Conservation (phyloP, 2,797 vertebrate species). For the Hozukius guyotensis region DNA sequence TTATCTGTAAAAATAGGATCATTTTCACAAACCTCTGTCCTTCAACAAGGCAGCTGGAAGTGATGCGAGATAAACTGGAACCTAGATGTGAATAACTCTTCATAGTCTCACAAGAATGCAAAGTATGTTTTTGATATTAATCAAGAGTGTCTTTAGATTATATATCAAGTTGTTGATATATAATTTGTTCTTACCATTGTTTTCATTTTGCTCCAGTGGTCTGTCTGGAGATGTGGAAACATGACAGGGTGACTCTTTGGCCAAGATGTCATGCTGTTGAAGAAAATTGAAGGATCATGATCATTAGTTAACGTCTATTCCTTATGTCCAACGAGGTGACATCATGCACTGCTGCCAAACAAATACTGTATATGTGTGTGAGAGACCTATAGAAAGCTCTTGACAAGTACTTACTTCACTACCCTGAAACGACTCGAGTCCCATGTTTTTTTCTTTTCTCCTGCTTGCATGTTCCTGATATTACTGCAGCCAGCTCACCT, state of each 20-base stretch:
- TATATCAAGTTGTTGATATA: neutral
- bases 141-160: neutral
- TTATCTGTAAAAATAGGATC: neutral
- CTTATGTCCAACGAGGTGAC: neutral
- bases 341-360: neutral
- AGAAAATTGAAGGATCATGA: constrained; percentile 33
- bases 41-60: constrained; percentile 56
- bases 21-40: constrained; percentile 60
- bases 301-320: neutral
- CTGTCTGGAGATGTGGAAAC: constrained; percentile 67
- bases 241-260: constrained; percentile 62
- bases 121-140: neutral
- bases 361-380: constrained; percentile 9
- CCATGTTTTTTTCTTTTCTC: constrained; percentile 43
- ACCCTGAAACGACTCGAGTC: constrained; percentile 51
- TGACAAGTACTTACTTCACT: constrained; percentile 53
- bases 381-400: neutral
- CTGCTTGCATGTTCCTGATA: constrained; percentile 52
- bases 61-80: constrained; percentile 50
- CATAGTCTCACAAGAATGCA: neutral
- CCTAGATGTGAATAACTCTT: constrained; percentile 48
- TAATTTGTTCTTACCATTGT: constrained; percentile 48
- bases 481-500: constrained; percentile 5
- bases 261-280: constrained; percentile 73
- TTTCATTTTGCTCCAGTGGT: constrained; percentile 81